A percentile compares a stretch with the other conserved stretches of the same genome.
phyloP scores from a whole-genome alignment of 2,797 vertebrate species.

The Alca torda region DNA sequence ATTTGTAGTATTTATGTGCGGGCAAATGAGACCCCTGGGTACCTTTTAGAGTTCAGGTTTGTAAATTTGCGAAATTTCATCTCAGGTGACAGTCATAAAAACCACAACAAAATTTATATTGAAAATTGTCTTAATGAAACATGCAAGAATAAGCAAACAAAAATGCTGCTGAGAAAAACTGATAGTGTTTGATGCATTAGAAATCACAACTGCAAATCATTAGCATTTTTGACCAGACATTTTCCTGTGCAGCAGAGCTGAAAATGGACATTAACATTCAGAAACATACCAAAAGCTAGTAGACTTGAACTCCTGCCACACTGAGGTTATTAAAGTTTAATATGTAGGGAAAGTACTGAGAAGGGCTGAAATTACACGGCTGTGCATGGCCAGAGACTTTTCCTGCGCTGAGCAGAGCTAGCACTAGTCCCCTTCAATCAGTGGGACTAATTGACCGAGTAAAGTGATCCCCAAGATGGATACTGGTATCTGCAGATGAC shows the following conservation, averaged over 20 bases:
- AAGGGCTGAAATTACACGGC: background rate
- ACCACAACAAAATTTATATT: background rate
- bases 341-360: background rate
- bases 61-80: background rate
- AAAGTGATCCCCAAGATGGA: background rate
- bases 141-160: background rate
- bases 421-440: background rate
- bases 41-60: background rate
- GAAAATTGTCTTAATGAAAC: background rate
- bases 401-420: background rate
- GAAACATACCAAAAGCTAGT: background rate
- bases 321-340: background rate
- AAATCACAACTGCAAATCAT: background rate
- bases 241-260: background rate
- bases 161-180: background rate
- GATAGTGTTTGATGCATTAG: background rate
- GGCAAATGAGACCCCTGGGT: background rate
- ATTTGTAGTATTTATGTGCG: constrained; percentile 4
- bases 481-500: background rate
- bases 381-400: background rate
- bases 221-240: background rate
- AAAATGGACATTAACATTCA: background rate
- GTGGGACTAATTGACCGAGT: background rate
- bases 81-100: constrained; percentile 23
- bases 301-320: constrained; percentile 4